Conservation (phyloP, 2,888 invertebrate genomes). For the Chymomyza fuscimana region DNA sequence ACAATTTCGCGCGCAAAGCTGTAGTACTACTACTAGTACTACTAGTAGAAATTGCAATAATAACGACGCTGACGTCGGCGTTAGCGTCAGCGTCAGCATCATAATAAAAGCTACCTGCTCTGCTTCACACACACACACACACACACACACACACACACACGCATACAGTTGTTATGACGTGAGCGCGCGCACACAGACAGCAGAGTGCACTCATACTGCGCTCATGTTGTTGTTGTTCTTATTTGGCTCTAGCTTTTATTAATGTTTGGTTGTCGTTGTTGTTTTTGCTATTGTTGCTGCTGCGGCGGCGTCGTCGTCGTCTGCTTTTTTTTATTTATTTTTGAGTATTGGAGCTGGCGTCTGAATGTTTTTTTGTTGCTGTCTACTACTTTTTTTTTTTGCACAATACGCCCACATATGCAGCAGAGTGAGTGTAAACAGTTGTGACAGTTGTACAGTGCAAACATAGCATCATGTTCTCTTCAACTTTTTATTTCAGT, state of each 20-base stretch:
- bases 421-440: no score
- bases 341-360: background rate
- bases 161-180: background rate
- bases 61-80: background rate
- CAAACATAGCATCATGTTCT: slow-evolving; percentile 6
- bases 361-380: background rate
- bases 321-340: slow-evolving; percentile 8
- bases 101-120: slow-evolving; percentile 47
- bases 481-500: background rate
- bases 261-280: background rate
- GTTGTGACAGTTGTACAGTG: background rate
- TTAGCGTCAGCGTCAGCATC: background rate
- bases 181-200: background rate
- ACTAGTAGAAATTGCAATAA: background rate
- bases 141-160: no score
- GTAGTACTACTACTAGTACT: no score
- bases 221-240: background rate
- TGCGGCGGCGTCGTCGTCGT: slow-evolving; percentile 23
- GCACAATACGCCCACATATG: no score
- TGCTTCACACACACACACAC: slow-evolving; percentile 5
- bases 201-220: background rate
- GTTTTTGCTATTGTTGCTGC: background rate
- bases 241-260: slow-evolving; percentile 2
- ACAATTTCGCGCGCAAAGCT: slow-evolving; percentile 48
- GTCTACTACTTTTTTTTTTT: no score